A percentile compares a stretch with the other conserved stretches of the same genome.
These are phyloP conservation scores for Brachionus sp. DNA, from an alignment of 1,140 invertebrate genomes.

Conservation along the genomic window DNA sequence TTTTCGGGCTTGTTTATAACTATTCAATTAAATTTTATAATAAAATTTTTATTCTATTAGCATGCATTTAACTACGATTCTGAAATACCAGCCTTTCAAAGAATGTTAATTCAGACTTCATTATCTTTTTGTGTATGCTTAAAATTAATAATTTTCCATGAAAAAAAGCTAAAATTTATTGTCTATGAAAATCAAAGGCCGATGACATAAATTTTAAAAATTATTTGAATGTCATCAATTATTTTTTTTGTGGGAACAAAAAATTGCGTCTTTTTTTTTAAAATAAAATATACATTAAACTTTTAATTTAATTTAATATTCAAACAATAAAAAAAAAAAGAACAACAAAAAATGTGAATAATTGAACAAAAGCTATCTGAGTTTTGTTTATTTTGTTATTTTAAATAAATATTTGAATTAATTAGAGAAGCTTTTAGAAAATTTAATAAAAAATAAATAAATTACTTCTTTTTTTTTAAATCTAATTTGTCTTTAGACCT, in stretches of 20 bases:
- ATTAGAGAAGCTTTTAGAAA: too few species aligned
- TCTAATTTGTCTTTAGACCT: too few species aligned
- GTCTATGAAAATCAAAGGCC: neutral
- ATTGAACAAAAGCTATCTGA: too few species aligned
- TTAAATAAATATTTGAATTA: too few species aligned
- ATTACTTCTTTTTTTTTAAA: too few species aligned
- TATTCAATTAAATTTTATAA: constrained; percentile 20
- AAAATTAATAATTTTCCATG: too few species aligned
- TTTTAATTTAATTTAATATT: too few species aligned
- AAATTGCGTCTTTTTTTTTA: neutral
- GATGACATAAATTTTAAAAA: neutral
- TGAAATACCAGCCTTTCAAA: neutral
- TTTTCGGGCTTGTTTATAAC: neutral
- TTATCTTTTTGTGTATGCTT: neutral
- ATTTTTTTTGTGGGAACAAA: neutral
- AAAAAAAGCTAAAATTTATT: neutral
- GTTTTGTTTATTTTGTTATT: too few species aligned
- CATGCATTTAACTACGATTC: neutral
- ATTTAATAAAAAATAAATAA: too few species aligned
- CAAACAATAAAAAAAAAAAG: too few species aligned
- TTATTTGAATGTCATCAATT: neutral
- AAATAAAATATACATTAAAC: neutral
- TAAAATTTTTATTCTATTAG: neutral
- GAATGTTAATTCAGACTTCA: neutral
- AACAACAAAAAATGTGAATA: too few species aligned